Evolutionary conservation across 1,140 invertebrate species (phyloP), one percentile per base, ranked within the genome.

Genomic region (Himalopsyche phryganea): DNA sequence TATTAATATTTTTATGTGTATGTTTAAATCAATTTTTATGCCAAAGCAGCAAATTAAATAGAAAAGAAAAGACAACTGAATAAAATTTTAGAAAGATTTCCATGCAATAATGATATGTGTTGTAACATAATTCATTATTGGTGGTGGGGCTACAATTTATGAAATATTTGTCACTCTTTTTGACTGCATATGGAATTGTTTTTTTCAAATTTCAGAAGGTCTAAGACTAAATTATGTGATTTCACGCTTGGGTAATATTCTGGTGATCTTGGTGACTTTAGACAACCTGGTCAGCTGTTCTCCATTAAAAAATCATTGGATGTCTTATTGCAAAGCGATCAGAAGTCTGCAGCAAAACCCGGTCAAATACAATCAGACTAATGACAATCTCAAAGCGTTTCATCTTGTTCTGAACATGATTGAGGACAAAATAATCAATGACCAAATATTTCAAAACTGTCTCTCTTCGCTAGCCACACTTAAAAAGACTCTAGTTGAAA

Each of bases 281-380:
- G 90, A 92, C 69, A 82, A 85, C 71, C 72, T 92, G 11, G 77
- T 92, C 23, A 75, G 79, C 19, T 83, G 85, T 54, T 74, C 79
- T 1, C 70, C 77, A 0, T 71, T 91, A 3, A 70, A 81, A 50
- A 83, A 89, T 13, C 84, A 89, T 66, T 91, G 86, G 86, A 81
- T 81, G 11, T 72, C 82, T 3, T 91, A 90, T 64, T 78, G 83
- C 66, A 80, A 84, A 65, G 82, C 87, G 69, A 76, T 91, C 1
- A 81, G 81, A 50, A 84, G 83, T 13, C 82, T 88, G 1, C 78
- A 83, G 41, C 84, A 87, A 61, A 85, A 88, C 72, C 81, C 84
- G 15, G 66, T 69, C 1, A 81, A 85, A 66, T 88, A 87, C 68
- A 76, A 77, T 11, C 71, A 85, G 18, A 67, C 79, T 1, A 66